Conservation (phyloP, 2,888 invertebrate genomes). For the Charanyca ferruginea region DNA sequence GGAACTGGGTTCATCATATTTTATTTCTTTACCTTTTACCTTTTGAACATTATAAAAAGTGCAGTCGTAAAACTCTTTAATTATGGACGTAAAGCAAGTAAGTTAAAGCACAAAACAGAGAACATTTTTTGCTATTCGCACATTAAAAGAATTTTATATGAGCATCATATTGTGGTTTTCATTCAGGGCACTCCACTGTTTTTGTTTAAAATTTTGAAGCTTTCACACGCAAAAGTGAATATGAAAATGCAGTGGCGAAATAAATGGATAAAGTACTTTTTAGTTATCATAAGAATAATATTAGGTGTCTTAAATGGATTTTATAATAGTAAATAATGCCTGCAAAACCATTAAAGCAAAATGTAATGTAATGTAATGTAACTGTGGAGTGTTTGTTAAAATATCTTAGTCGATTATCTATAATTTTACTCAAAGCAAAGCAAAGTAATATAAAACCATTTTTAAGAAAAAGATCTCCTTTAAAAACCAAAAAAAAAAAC, state of each 20-base stretch:
- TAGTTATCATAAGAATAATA: not conserved
- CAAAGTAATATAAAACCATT: too few relatives aligned
- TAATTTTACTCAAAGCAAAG: too few relatives aligned
- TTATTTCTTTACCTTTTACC: not conserved
- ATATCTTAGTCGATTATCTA: too few relatives aligned
- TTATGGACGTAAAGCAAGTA: slow-evolving; percentile 18
- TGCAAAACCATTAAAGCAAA: too few relatives aligned
- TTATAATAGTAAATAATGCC: too few relatives aligned
- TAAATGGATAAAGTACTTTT: slow-evolving; percentile 10
- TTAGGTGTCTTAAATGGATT: not conserved
- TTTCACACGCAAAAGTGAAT: slow-evolving; percentile 20
- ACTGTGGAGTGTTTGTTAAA: too few relatives aligned
- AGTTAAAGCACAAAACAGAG: slow-evolving; percentile 1
- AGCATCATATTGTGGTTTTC: slow-evolving; percentile 16
- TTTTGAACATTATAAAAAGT: slow-evolving; percentile 17
- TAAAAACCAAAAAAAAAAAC: too few relatives aligned
- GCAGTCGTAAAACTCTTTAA: slow-evolving; percentile 21
- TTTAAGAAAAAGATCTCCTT: too few relatives aligned
- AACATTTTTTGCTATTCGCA: slow-evolving; percentile 5
- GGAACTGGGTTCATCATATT: not conserved
- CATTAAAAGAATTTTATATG: slow-evolving; percentile 39
- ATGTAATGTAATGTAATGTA: too few relatives aligned
- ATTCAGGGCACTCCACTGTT: slow-evolving; percentile 28
- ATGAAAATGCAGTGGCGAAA: slow-evolving; percentile 20
- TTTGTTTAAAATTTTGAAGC: slow-evolving; percentile 16